Evolutionary conservation across 1,140 invertebrate genomes (phyloP).

Genomic region (Drosophila nasuta): DNA sequence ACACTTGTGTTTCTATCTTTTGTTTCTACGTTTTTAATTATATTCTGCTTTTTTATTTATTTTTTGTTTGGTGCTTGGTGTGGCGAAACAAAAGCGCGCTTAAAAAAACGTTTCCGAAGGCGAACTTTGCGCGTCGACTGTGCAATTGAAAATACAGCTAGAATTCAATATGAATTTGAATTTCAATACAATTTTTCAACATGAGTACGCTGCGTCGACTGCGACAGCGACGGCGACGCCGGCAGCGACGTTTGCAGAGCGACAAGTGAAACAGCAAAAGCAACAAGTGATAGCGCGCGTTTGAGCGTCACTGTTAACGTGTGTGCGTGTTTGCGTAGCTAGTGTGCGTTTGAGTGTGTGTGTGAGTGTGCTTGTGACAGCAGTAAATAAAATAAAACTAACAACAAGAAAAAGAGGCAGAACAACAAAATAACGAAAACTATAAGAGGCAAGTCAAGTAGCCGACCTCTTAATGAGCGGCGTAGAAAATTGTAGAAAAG

Average conservation of each 20-base stretch:
- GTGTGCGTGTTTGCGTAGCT: slow-evolving; percentile 10
- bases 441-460: slow-evolving; percentile 45
- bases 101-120: slow-evolving; percentile 20
- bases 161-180: slow-evolving; percentile 76
- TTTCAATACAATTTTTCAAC: slow-evolving; percentile 78
- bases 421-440: slow-evolving; percentile 33
- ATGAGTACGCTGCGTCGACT: slow-evolving; percentile 21
- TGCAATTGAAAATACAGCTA: slow-evolving; percentile 78
- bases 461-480: slow-evolving; percentile 32
- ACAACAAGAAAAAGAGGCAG: slow-evolving; percentile 51
- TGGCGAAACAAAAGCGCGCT: slow-evolving; percentile 43
- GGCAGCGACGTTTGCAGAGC: slow-evolving; percentile 40
- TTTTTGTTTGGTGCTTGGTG: not conserved
- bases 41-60: slow-evolving; percentile 1
- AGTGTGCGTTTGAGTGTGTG: slow-evolving; percentile 1
- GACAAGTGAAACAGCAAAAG: slow-evolving; percentile 63
- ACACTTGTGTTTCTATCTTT: slow-evolving; percentile 36
- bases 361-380: slow-evolving; percentile 45
- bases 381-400: slow-evolving; percentile 47
- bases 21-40: slow-evolving; percentile 24
- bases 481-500: slow-evolving; percentile 22
- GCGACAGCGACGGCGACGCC: slow-evolving; percentile 16
- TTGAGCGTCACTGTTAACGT: slow-evolving; percentile 4
- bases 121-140: slow-evolving; percentile 70
- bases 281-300: slow-evolving; percentile 73